A percentile compares a stretch with the other conserved stretches of the same genome.
These are phyloP conservation scores for Phycodurus eques DNA, from an alignment of 2,113 vertebrate genomes.

Conservation along the genomic window DNA sequence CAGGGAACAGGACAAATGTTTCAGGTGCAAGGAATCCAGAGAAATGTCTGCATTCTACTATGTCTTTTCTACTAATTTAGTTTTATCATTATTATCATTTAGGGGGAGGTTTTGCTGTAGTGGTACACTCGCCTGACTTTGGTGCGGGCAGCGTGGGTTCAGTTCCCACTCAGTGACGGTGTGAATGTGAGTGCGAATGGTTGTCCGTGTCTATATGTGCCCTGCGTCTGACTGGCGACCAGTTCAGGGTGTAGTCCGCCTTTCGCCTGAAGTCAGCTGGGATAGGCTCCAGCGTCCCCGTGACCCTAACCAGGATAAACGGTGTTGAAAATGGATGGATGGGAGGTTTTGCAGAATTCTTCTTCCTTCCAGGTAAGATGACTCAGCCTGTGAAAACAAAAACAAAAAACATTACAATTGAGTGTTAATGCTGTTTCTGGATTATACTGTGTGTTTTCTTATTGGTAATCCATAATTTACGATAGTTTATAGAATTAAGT, in stretches of 20 bases:
- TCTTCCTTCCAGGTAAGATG: not conserved
- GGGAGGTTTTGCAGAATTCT: constrained; percentile 8
- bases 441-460: not conserved
- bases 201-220: no score
- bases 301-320: no score
- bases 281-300: no score
- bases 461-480: not conserved
- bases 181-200: no score
- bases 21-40: not conserved
- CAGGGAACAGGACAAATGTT: not conserved
- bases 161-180: no score
- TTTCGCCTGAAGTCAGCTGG: no score
- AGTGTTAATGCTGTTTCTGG: not conserved
- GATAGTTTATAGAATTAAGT: not conserved
- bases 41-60: constrained; percentile 15
- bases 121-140: no score
- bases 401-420: not conserved
- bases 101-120: constrained; percentile 8
- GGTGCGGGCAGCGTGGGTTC: no score
- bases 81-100: not conserved
- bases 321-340: no score
- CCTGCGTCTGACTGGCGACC: no score
- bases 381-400: constrained; percentile 28
- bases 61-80: constrained; percentile 2
- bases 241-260: no score